These are phyloP conservation scores for Lipophrys pholis DNA, from an alignment of 2,113 vertebrate species.

Conservation along the genomic window DNA sequence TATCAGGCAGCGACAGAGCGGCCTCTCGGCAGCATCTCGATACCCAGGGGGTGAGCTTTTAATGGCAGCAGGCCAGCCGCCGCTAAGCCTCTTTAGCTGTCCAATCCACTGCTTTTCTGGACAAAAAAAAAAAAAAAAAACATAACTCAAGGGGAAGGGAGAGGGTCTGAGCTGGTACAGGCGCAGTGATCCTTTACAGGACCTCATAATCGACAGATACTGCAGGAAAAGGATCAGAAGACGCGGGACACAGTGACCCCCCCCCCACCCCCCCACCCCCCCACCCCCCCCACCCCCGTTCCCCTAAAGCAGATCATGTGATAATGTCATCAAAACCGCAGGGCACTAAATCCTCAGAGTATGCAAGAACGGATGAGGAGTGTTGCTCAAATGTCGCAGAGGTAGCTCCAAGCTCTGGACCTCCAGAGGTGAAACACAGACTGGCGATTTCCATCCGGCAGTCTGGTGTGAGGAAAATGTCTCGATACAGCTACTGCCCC, in stretches of 20 bases:
- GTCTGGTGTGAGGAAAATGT: not conserved
- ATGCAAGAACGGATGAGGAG: conserved; percentile 39
- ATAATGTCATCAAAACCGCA: conserved; percentile 53
- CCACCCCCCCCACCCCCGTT: too few species aligned
- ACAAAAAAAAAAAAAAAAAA: conserved; percentile 51
- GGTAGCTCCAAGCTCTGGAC: conserved; percentile 3
- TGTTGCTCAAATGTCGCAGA: conserved; percentile 43
- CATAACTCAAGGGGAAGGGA: conserved; percentile 58
- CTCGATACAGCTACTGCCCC: too few species aligned
- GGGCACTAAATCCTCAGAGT: conserved; percentile 32
- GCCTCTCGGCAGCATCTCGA: conserved; percentile 22
- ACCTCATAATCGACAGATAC: conserved; percentile 55
- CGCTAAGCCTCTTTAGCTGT: conserved; percentile 81
- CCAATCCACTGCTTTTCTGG: conserved; percentile 64
- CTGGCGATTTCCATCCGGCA: conserved; percentile 1
- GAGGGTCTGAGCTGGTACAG: conserved; percentile 52
- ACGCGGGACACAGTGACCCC: conserved; percentile 22
- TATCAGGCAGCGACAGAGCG: conserved; percentile 32
- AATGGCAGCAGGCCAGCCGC: conserved; percentile 64
- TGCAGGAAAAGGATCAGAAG: conserved; percentile 50
- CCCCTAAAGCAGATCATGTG: conserved; percentile 60
- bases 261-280: too few species aligned
- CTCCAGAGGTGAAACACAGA: not conserved
- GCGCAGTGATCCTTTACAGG: conserved; percentile 54
- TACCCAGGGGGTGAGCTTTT: conserved; percentile 56